A percentile compares a stretch with the other conserved stretches of the same genome.
Conservation (phyloP, 1,140 invertebrate species). For the Pachyrhynchus sulphureomaculatus region DNA sequence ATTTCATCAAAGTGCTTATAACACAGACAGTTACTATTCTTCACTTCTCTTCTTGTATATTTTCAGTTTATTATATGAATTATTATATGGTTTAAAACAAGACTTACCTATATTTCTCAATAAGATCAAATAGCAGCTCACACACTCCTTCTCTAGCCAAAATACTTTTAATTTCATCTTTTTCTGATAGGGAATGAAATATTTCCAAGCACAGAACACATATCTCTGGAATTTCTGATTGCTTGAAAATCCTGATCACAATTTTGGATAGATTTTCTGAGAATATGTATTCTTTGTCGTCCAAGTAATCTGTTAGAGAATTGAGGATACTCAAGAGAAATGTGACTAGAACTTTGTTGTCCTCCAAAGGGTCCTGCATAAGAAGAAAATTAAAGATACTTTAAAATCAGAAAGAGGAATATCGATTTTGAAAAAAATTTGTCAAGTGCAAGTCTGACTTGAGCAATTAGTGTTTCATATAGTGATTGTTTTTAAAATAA, state of each 20-base stretch:
- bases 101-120: slow-evolving; percentile 66
- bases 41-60: no score
- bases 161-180: slow-evolving; percentile 74
- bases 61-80: no score
- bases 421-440: no score
- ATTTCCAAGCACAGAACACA: slow-evolving; percentile 75
- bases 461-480: no score
- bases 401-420: no score
- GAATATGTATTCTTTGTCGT: slow-evolving; percentile 54
- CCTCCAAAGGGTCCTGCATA: slow-evolving; percentile 28
- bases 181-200: slow-evolving; percentile 71
- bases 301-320: slow-evolving; percentile 70
- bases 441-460: no score
- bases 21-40: no score
- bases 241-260: slow-evolving; percentile 62
- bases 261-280: slow-evolving; percentile 58
- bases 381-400: no score
- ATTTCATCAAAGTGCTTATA: no score
- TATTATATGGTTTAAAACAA: no score
- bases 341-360: slow-evolving; percentile 40
- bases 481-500: no score
- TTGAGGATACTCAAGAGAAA: slow-evolving; percentile 73
- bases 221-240: slow-evolving; percentile 65
- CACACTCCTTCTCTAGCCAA: slow-evolving; percentile 74
- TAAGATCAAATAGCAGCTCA: slow-evolving; percentile 70